phyloP scores from a whole-genome alignment of 2,113 vertebrate species.

The Pygoscelis adeliae region DNA sequence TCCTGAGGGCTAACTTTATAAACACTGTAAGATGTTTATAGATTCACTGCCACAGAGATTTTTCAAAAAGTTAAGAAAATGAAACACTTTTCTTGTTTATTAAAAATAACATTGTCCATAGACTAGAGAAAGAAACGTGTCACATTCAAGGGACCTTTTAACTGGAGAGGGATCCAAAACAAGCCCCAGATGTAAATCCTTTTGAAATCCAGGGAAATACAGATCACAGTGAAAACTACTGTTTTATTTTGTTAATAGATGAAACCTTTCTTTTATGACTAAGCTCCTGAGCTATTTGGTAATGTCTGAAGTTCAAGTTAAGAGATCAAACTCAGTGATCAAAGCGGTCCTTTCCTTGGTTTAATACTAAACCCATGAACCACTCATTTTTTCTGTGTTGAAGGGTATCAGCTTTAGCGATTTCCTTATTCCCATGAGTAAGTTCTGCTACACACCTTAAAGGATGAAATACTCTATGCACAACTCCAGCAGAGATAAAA shows the following conservation, averaged over 20 bases:
- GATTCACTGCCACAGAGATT: background rate
- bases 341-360: slow-evolving; percentile 40
- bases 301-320: slow-evolving; percentile 52
- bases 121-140: background rate
- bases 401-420: background rate
- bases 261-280: background rate
- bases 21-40: background rate
- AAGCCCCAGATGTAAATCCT: background rate
- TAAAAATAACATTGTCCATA: background rate
- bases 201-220: slow-evolving; percentile 30
- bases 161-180: background rate
- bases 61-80: background rate
- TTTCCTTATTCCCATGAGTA: background rate
- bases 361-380: slow-evolving; percentile 43
- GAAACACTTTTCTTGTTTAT: background rate
- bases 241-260: slow-evolving; percentile 35
- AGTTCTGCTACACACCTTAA: slow-evolving; percentile 17
- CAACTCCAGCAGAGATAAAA: slow-evolving; percentile 35
- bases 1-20: background rate
- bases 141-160: background rate
- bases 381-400: background rate
- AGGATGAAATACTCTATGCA: background rate
- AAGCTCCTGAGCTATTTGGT: background rate
- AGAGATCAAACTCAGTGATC: slow-evolving; percentile 36
- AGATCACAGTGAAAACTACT: slow-evolving; percentile 5